Conservation (phyloP, 2,888 invertebrate species). For the Caradrina kadenii region DNA sequence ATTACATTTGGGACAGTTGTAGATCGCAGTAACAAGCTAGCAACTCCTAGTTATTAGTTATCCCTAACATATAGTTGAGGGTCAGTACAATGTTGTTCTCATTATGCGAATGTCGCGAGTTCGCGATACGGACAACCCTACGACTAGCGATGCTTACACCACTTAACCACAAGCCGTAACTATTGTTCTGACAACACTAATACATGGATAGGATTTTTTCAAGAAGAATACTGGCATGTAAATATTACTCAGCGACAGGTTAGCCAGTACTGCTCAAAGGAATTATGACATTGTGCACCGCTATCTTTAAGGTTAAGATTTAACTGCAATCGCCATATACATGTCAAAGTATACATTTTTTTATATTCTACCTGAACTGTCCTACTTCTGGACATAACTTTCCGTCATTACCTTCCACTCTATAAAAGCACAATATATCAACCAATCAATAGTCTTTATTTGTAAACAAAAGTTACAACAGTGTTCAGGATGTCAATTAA, state of each 20-base stretch:
- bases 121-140: constrained; percentile 59
- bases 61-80: constrained; percentile 60
- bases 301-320: not conserved
- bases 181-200: constrained; percentile 14
- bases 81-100: constrained; percentile 76
- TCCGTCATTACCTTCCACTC: no score
- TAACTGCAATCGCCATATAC: no score
- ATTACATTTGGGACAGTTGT: constrained; percentile 13
- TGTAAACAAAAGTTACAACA: no score
- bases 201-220: not conserved
- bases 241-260: not conserved
- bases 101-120: constrained; percentile 71
- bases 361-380: no score
- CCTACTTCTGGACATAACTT: no score
- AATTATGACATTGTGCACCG: not conserved
- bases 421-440: no score
- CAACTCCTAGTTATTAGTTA: constrained; percentile 42
- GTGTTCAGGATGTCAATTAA: no score
- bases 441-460: no score
- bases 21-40: constrained; percentile 35
- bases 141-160: constrained; percentile 39
- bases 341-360: no score
- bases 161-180: constrained; percentile 21
- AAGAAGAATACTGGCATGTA: not conserved
- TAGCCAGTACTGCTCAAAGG: not conserved